Conservation (phyloP, 1,140 invertebrate genomes). For the Tetramorium simillimum region DNA sequence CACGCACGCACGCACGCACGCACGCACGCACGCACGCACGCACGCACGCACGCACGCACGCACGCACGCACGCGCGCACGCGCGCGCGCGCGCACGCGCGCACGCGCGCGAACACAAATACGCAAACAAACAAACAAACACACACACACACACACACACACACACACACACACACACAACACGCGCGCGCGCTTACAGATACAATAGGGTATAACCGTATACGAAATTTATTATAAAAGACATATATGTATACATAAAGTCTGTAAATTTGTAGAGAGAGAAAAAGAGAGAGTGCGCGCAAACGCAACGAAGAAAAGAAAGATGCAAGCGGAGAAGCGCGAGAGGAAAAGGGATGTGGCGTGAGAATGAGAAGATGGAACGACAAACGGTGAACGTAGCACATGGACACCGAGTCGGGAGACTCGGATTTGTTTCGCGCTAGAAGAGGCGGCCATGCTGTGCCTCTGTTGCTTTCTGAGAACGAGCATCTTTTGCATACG, state of each 20-base stretch:
- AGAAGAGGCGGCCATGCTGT: slow-evolving; percentile 71
- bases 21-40: too few species aligned
- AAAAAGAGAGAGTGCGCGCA: slow-evolving; percentile 1
- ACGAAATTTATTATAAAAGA: neutral
- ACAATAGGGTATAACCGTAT: neutral
- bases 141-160: too few species aligned
- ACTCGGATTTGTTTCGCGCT: slow-evolving; percentile 67
- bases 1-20: too few species aligned
- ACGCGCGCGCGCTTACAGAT: too few species aligned
- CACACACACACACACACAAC: neutral
- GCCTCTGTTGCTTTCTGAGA: slow-evolving; percentile 72
- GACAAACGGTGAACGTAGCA: slow-evolving; percentile 4
- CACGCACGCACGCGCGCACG: neutral
- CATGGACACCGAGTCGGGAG: slow-evolving; percentile 64
- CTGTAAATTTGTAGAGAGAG: neutral
- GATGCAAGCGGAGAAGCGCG: neutral
- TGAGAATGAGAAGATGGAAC: slow-evolving; percentile 25
- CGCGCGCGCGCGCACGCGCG: neutral
- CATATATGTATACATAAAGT: neutral
- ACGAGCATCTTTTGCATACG: slow-evolving; percentile 62
- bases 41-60: neutral
- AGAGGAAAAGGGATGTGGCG: neutral
- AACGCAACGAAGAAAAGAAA: neutral
- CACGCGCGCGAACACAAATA: too few species aligned
- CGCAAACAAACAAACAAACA: too few species aligned